Conservation (phyloP, 2,797 vertebrate genomes). For the Urocyon cinereoargenteus region DNA sequence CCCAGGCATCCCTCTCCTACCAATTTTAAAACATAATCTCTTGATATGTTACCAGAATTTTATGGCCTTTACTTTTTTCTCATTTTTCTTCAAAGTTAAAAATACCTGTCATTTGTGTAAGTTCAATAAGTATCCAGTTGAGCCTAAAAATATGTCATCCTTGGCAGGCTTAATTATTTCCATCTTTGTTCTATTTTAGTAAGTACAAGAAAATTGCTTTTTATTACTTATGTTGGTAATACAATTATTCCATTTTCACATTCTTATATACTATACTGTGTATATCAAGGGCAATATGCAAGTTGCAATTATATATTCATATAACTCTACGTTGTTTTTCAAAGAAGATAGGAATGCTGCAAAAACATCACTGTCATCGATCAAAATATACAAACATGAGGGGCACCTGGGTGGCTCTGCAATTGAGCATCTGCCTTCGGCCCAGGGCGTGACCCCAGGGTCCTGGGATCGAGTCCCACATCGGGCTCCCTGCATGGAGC, state of each 20-base stretch:
- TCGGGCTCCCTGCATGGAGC: no score
- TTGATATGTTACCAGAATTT: neutral
- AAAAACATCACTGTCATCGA: neutral
- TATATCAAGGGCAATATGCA: neutral
- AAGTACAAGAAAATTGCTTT: neutral
- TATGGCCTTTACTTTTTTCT: neutral
- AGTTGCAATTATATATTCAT: conserved; percentile 1
- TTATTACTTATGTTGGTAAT: neutral
- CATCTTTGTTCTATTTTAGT: conserved; percentile 24
- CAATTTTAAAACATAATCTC: neutral
- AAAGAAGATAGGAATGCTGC: neutral
- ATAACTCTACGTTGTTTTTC: neutral
- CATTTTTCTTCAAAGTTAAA: neutral
- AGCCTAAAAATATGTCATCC: neutral
- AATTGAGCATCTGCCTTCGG: no score
- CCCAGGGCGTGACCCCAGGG: no score
- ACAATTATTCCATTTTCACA: neutral
- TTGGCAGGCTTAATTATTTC: conserved; percentile 18
- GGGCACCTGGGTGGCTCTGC: no score
- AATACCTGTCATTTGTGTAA: neutral
- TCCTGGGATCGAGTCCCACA: no score
- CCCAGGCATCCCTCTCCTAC: no score
- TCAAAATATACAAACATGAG: neutral
- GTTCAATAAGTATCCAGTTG: neutral
- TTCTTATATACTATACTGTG: conserved; percentile 36